Evolutionary conservation across 2,113 vertebrate species (phyloP).

Genomic region (Serinus canaria): DNA sequence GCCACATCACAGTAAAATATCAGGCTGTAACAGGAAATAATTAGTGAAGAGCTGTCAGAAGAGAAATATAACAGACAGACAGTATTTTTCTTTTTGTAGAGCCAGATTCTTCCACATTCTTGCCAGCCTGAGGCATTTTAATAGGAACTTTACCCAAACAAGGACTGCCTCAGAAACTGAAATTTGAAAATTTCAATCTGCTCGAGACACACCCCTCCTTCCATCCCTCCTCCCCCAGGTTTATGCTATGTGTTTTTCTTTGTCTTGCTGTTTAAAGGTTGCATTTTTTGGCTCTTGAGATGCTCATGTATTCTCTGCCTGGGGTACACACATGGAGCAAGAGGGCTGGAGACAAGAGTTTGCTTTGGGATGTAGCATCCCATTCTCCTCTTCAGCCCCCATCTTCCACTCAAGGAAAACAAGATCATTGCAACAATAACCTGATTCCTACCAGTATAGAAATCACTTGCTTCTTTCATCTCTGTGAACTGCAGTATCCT

Average conservation of each 20-base stretch:
- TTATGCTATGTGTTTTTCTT: neutral
- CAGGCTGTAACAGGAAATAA: neutral
- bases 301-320: neutral
- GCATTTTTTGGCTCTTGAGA: neutral
- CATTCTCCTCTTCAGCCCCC: neutral
- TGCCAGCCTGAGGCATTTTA: neutral
- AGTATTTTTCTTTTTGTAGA: neutral
- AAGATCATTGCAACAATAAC: neutral
- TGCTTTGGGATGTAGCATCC: neutral
- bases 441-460: neutral
- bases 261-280: neutral
- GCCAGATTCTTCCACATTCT: neutral
- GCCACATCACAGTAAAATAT: neutral
- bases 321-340: neutral
- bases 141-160: neutral
- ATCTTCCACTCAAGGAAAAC: neutral
- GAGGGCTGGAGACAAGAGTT: neutral
- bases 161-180: neutral
- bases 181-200: neutral
- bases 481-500: neutral
- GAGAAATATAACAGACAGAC: neutral
- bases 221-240: accelerated
- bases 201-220: neutral
- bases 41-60: neutral
- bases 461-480: neutral